Evolutionary conservation across 1,140 invertebrate genomes (phyloP).

Genomic region (Ceratitis capitata): DNA sequence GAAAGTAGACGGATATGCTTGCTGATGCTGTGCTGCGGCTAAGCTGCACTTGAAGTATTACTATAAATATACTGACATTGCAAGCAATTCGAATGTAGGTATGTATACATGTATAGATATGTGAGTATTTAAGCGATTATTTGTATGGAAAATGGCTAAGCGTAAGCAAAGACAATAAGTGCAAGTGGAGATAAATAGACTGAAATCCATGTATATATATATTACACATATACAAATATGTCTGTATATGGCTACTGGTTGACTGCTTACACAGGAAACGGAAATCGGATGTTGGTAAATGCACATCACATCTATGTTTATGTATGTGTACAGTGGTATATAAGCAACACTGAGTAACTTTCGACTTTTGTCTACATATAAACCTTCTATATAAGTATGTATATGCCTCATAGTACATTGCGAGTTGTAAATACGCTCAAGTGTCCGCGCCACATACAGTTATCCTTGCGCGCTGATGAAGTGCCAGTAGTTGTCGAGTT

Average conservation of each 20-base stretch:
- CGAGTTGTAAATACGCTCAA: not conserved
- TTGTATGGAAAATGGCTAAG: not conserved
- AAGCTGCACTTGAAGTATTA: slow-evolving; percentile 22
- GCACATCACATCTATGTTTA: too few relatives aligned
- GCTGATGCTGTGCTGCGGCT: not conserved
- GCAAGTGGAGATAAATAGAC: not conserved
- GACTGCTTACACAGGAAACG: slow-evolving; percentile 18
- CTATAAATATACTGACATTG: not conserved
- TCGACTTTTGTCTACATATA: not conserved
- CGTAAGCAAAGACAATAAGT: not conserved
- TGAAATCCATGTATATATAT: not conserved
- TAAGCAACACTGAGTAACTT: not conserved
- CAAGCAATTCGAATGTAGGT: too few relatives aligned
- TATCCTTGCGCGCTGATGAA: slow-evolving; percentile 33
- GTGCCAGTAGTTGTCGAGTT: not conserved
- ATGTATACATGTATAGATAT: not conserved
- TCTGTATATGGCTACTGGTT: not conserved
- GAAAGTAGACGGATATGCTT: not conserved
- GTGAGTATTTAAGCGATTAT: not conserved
- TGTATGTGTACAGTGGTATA: not conserved
- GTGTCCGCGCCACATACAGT: slow-evolving; percentile 8
- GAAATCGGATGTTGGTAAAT: slow-evolving; percentile 27
- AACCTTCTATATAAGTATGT: not conserved
- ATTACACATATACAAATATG: not conserved
- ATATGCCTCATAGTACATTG: not conserved